Evolutionary conservation across 1,140 invertebrate genomes (phyloP), one percentile per base, ranked within the genome.

Genomic region (Eupristina koningsbergeri): DNA sequence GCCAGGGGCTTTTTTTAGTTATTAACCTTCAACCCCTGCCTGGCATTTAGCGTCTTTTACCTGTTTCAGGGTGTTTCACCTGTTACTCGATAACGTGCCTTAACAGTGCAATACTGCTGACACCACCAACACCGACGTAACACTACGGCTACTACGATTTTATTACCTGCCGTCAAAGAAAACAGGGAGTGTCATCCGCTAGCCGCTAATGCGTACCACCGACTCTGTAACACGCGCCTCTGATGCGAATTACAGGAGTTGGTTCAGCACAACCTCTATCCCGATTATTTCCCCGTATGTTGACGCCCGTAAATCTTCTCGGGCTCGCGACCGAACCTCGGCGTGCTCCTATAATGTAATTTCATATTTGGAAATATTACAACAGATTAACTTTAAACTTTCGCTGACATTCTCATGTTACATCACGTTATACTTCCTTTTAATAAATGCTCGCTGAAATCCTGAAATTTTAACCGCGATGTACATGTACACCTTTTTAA

Each of bases 151-250:
- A 61, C 29, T 29, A 67, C 61, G 19, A 26, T 67, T 80, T 79
- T 69, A 80, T 41, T 67, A 67, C 79, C 47, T 13, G 9, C 47
- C 5, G 9, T 71, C 45, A 34, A 67, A 45, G 8, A 64, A 50
- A 80, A 80, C 41, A 45, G 63, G 41, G 50, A 67, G 29, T n/a
- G 41, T 80, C 31, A 31, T 34, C 26, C 61, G 47, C 64, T 34
- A 50, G n/a, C 67, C 67, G 34, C 77, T 80, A 80, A 80, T 80
- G 79, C 79, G 47, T 34, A 22, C 63, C 39, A 31, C 22, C 3
- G 79, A 39, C 45, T 50, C 47, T 9, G 26, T 2, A 64, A 80
- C 79, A 80, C 79, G 79, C 67, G 79, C 79, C 26, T 5, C 31
- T 22, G 9, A 13, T 13, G 5, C 58, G 6, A n/a, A n/a, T n/a